Evolutionary conservation across 2,113 vertebrate species (phyloP), one percentile per base, ranked within the genome.

Genomic region (Lathamus discolor): DNA sequence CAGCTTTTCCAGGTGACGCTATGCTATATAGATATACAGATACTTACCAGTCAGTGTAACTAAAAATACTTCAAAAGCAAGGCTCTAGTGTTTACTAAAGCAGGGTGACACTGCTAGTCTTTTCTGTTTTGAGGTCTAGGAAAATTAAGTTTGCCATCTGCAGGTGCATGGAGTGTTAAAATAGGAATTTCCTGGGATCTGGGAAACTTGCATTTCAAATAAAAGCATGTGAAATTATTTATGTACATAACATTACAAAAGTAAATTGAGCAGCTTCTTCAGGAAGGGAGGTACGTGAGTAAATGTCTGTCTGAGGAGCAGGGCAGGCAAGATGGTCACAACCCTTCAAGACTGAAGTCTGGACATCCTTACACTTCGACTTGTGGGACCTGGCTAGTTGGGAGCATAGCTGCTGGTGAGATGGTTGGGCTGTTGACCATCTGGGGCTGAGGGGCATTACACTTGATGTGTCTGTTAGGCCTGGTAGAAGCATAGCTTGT

Each of bases 301-400:
- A 75, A 72, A 59, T 2, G 2, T 41, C 27, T 68, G 24, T 39
- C 35, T 59, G 35, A 62, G 17, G 43, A 86, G 16, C 11, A 23
- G 17, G 15, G 20, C 11, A 83, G 31, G 35, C 4, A 86, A 70
- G 62, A 80, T 7, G 11, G 25, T 27, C 5, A 37, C 19, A 52
- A 7, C 10, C 20, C 29, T 76, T 39, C 11, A 79, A 64, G 81
- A 54, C 48, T 11, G 44, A 33, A 8, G 12, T 79, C 39, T 85
- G 28, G 44, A 23, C 48, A 31, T n/a, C 2, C 4, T 41, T 25
- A 13, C 55, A 3, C 1, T 11, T 27, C 68, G 48, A 17, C 28
- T 54, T 0, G 0, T n/a, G n/a, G 2, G 54, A 63, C 17, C 3
- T 61, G 39, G n/a, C 25, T 86, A 12, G 24, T 6, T 0, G 0